Percentiles rank a stretch among this genome's conserved stretches.
Evolutionary conservation across 2,888 invertebrate species (phyloP).

Genomic region (Notodonta dromedarius): DNA sequence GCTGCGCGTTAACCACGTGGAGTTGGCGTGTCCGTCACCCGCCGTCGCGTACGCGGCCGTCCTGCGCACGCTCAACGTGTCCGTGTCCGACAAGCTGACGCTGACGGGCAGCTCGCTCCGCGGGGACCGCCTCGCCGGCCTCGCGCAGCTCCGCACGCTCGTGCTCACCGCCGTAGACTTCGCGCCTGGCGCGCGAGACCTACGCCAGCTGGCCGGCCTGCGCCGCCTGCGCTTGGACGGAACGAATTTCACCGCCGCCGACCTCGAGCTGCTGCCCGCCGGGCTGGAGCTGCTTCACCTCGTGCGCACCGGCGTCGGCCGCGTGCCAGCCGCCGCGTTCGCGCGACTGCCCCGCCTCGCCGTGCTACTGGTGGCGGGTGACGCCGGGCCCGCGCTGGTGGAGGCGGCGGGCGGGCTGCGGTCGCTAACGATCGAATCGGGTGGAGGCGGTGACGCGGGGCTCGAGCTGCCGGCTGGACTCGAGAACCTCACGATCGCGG

Average conservation of each 20-base stretch:
- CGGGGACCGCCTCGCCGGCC: conserved; percentile 14
- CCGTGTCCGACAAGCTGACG: conserved; percentile 11
- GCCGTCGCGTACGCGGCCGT: conserved; percentile 16
- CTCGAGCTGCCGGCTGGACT: conserved; percentile 13
- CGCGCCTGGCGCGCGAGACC: conserved; percentile 82
- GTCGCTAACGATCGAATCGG: conserved; percentile 10
- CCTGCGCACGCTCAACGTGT: conserved; percentile 19
- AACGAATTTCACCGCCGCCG: conserved; percentile 8
- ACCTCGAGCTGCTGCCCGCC: conserved; percentile 5
- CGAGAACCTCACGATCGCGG: background rate
- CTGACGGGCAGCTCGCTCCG: conserved; percentile 15
- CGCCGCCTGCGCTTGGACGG: conserved; percentile 45
- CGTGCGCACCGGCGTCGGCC: conserved; percentile 5
- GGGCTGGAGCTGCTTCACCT: conserved; percentile 17
- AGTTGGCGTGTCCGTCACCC: conserved; percentile 18
- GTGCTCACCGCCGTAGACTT: conserved; percentile 6
- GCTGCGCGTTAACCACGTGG: conserved; percentile 15
- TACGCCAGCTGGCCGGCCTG: conserved; percentile 85
- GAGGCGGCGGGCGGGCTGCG: conserved; percentile 22
- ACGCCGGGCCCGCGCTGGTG: conserved; percentile 10
- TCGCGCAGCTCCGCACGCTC: conserved; percentile 12
- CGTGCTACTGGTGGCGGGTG: conserved; percentile 12
- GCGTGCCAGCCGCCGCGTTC: conserved; percentile 13
- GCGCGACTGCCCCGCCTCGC: conserved; percentile 10
- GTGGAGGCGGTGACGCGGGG: conserved; percentile 22